Evolutionary conservation across 2,888 invertebrate species (phyloP), one percentile per base, ranked within the genome.

Genomic region (Catocala nupta): DNA sequence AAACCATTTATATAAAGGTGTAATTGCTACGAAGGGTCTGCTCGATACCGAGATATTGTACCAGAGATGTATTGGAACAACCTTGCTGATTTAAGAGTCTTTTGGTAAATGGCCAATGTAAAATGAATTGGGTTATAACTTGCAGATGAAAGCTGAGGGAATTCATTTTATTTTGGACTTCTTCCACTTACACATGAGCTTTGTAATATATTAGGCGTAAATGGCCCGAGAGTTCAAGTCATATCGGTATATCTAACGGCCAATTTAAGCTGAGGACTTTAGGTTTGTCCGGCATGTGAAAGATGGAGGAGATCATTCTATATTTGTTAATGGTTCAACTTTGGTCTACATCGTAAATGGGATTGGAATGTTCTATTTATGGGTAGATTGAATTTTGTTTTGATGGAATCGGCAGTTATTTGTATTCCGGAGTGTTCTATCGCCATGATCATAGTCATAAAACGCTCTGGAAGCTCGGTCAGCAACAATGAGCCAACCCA

Each of bases 11-110:
- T 25, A 25, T 34, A 34, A 47, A 13, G 61, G 47, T 57, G 54
- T 60, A 33, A 63, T 59, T 61, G 55, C 47, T 63, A 5, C 10
- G 12, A 55, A 59, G 62, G 75, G 48, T 63, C 52, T 62, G 49
- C 54, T 57, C 51, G 44, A 60, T 64, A 63, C 47, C 56, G 47
- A 51, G 58, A 60, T 61, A 63, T 56, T 49, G 56, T 65, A 55
- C 55, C 45, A 53, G 51, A 57, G 62, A 59, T 55, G 54, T 51
- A 51, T 43, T 61, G 55, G 25, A 12, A 33, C 39, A 36, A 34
- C 36, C 16, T 49, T 51, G n/a, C 47, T 25, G 47, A 48, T 11
- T 12, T 16, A 53, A 10, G 52, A n/a, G 9, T 39, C 33, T 8
- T 3, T 39, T 36, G 1, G 5, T 44, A 8, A 8, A 48, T 25